Base-by-base conservation (phyloP, 1,140 invertebrate species). In the Apocrypta bakeri region DNA sequence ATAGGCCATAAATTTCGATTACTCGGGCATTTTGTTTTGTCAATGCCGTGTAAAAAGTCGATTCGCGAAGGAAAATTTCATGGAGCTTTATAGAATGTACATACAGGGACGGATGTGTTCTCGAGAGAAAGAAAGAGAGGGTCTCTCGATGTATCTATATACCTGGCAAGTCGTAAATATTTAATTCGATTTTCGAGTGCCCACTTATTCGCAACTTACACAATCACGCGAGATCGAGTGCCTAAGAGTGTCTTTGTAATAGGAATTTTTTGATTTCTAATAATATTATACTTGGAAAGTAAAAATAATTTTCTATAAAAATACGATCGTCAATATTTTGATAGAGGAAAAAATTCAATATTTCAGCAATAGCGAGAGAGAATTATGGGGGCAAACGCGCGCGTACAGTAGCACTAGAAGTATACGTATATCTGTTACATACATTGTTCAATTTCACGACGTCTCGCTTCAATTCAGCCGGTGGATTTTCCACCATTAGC, bases 401-500 rank as follows among this genome's bases (percentile, higher is more conserved):
- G 11, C 69, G n/a, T 31, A 37, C 40, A 9, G n/a, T 63, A n/a
- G 56, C 40, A 31, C 14, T 2, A 4, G 33, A 40, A 21, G 78
- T 31, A 33, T 83, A 78, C n/a, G n/a, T 83, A 87, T 83, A 87
- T 88, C 86, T 83, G 81, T 87, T 87, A 88, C 87, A 87, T 83
- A 83, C 82, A 80, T 89, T 89, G 88, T 89, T 89, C 88, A 89
- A 89, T 89, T 89, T 88, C 88, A 87, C 88, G 88, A 89, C 86
- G 88, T 89, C 88, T 89, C 87, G 88, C 87, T 89, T 89, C 88
- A 87, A 89, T 88, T 89, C 88, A 88, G 85, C 83, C 85, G 86
- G 84, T 85, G 88, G 88, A 89, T 89, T 89, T 89, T 89, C 88
- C 87, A 88, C 88, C 88, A 88, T 89, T 89, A 88, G 87, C 84